These are phyloP conservation scores for Bubo blakistoni DNA, from an alignment of 2,113 vertebrate species.

Conservation along the genomic window DNA sequence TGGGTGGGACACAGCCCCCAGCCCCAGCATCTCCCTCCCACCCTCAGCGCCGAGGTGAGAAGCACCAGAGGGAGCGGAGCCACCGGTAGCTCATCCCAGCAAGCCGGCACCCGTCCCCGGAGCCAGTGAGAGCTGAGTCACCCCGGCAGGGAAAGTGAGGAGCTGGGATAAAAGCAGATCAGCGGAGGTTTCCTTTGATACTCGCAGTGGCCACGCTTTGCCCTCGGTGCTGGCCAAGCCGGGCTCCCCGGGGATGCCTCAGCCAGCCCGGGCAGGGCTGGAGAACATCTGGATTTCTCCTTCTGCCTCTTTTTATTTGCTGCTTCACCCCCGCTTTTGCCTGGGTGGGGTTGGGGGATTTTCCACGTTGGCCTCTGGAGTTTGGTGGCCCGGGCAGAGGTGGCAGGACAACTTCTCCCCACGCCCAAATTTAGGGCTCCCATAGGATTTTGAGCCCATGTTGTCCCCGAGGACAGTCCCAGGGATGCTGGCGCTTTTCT, in stretches of 20 bases:
- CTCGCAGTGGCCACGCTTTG: background rate
- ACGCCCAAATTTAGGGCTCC: rapidly evolving
- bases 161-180: background rate
- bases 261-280: background rate
- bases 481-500: rapidly evolving
- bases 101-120: background rate
- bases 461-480: rapidly evolving
- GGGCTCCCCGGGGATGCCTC: background rate
- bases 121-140: background rate
- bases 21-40: background rate
- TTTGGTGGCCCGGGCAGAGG: background rate
- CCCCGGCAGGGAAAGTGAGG: background rate
- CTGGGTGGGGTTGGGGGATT: background rate
- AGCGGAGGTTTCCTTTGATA: background rate
- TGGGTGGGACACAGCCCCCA: rapidly evolving
- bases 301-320: background rate
- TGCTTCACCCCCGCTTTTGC: background rate
- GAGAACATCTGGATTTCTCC: background rate
- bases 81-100: background rate
- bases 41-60: background rate
- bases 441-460: rapidly evolving
- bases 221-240: background rate
- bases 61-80: background rate
- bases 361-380: background rate
- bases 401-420: background rate